These are phyloP conservation scores for Sebastes kiyomatsui DNA, from an alignment of 2,797 vertebrate genomes.

Conservation along the genomic window DNA sequence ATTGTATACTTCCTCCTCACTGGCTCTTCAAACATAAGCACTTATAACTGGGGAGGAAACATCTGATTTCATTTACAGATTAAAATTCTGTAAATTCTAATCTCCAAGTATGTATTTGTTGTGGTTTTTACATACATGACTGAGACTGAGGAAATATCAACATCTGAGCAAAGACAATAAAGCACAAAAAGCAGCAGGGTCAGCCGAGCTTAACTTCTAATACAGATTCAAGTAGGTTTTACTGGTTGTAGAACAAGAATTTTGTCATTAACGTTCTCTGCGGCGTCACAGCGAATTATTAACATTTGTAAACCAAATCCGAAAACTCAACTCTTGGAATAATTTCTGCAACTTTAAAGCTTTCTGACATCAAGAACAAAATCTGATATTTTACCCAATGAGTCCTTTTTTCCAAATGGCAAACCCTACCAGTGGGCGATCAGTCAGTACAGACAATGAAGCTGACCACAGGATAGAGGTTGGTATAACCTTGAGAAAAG, in stretches of 20 bases:
- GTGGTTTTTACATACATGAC: conserved; percentile 9
- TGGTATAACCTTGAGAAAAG: conserved; percentile 36
- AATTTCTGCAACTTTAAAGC: conserved; percentile 3
- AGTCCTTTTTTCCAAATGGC: background rate
- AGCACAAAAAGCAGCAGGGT: conserved; percentile 35
- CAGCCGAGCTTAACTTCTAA: conserved; percentile 7
- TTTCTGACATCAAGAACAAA: conserved; percentile 13
- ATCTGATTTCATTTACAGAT: background rate
- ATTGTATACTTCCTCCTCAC: background rate
- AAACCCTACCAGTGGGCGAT: background rate
- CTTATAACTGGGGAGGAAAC: background rate
- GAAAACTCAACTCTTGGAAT: conserved; percentile 14
- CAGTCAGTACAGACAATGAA: conserved; percentile 21
- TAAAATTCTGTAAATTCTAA: background rate
- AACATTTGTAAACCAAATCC: conserved; percentile 35
- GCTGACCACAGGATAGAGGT: conserved; percentile 16
- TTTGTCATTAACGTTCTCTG: background rate
- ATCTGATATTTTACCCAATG: background rate
- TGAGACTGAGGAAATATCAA: conserved; percentile 17
- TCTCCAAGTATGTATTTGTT: conserved; percentile 8
- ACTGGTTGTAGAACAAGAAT: conserved; percentile 1
- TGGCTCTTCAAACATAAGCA: background rate
- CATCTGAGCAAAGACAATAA: conserved; percentile 23
- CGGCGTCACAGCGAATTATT: background rate
- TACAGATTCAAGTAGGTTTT: conserved; percentile 34